A percentile compares a stretch with the other conserved stretches of the same genome.
These are phyloP conservation scores for Hyposoter dolosus DNA, from an alignment of 2,888 invertebrate genomes.

Conservation along the genomic window DNA sequence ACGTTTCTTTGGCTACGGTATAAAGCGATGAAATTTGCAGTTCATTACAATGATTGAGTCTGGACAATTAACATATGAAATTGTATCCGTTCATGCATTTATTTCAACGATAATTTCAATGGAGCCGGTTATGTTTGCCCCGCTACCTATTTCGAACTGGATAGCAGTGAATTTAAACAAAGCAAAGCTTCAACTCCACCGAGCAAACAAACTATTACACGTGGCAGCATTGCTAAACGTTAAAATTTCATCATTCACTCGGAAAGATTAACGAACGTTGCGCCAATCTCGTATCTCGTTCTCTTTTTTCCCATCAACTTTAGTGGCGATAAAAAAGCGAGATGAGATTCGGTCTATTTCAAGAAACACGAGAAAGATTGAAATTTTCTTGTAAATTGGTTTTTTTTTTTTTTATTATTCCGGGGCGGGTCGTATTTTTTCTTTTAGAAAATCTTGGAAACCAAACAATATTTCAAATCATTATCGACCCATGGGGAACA, in stretches of 20 bases:
- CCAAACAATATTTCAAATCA: background rate
- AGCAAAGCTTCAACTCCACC: background rate
- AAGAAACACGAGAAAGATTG: background rate
- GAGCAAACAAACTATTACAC: background rate
- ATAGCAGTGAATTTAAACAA: background rate
- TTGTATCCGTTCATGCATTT: background rate
- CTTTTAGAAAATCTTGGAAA: background rate
- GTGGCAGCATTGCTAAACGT: background rate
- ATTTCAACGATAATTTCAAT: background rate
- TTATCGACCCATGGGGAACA: background rate
- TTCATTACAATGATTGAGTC: background rate
- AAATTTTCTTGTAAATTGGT: background rate
- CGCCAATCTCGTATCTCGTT: background rate
- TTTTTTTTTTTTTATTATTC: background rate
- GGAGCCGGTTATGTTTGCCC: background rate
- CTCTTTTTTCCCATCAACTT: background rate
- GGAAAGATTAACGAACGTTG: background rate
- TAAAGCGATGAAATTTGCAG: background rate
- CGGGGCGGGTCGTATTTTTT: background rate
- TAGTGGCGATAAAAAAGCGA: background rate
- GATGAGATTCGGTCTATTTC: background rate
- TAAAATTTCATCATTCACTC: conserved; percentile 14
- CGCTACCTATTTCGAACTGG: background rate
- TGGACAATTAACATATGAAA: background rate
- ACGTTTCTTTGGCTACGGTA: background rate